phyloP scores from a whole-genome alignment of 2,797 vertebrate genomes.

The Hydrophis major region DNA sequence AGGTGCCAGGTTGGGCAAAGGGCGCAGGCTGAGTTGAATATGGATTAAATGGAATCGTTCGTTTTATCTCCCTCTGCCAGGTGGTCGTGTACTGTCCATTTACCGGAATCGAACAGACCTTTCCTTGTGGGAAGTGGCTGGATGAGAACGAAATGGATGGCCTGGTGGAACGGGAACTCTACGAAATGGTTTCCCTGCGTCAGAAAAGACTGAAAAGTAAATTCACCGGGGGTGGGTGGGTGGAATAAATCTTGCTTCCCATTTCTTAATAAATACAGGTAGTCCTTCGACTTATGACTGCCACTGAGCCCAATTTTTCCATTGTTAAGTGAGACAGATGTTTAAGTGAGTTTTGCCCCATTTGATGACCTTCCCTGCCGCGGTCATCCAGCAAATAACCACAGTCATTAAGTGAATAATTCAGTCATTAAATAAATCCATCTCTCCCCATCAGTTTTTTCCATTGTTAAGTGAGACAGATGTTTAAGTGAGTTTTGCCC shows the following conservation, averaged over 20 bases:
- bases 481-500: no score
- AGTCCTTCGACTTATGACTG: background rate
- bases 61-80: slow-evolving; percentile 62
- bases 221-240: slow-evolving; percentile 32
- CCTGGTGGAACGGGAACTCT: slow-evolving; percentile 91
- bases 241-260: no score
- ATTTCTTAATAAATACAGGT: background rate
- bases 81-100: slow-evolving; percentile 94
- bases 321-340: no score
- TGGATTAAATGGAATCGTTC: background rate
- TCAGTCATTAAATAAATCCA: no score
- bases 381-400: no score
- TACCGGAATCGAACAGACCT: slow-evolving; percentile 95
- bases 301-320: background rate
- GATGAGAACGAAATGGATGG: slow-evolving; percentile 94
- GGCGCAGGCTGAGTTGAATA: background rate
- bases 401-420: no score
- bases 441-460: no score
- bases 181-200: slow-evolving; percentile 96
- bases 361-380: no score
- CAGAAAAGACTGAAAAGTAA: slow-evolving; percentile 90
- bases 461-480: no score
- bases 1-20: background rate
- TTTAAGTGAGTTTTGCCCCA: no score
- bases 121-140: slow-evolving; percentile 91